Evolutionary conservation across 2,113 vertebrate genomes (phyloP), one percentile per base, ranked within the genome.

Genomic region (Noturus placidus): DNA sequence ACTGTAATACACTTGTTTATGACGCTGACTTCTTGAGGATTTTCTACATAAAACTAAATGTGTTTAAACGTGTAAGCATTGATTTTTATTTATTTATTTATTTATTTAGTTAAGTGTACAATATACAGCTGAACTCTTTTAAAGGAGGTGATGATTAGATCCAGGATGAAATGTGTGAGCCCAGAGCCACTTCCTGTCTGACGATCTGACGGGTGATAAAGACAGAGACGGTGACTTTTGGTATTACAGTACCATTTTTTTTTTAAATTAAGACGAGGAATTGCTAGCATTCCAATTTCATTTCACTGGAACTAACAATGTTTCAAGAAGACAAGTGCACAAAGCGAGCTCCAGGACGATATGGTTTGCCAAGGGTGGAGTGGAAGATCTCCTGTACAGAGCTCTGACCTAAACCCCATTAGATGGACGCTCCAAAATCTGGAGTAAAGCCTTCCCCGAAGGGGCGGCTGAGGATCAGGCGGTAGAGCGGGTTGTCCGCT

Each of bases 111-210:
- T n/a, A 42, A 19, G 5, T 74, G 19, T 74, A 74, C 38, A 70
- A 17, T 38, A 50, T 10, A 72, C 17, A 72, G 35, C 38, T 27
- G 1, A 50, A 20, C 17, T 27, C n/a, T 56, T 56, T 72, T 15
- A 74, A 3, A 74, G 30, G 19, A 57, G 27, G 35, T n/a, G 30
- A 35, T 84, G 83, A 74, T 85, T 56, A 57, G 30, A 74, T 74
- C 67, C 20, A 33, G 83, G 38, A 27, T 22, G 25, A 35, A 84
- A 50, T 25, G 83, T 33, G 82, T 20, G 61, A 38, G 20, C 38
- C 81, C 25, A 30, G 42, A 85, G 15, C 72, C 54, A 76, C 70
- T 61, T 85, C 52, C n/a, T 59, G 83, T 78, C 56, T 27, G 54
- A 42, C 76, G 70, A 76, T n/a, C 35, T 22, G 38, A 14, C 27